A percentile compares a stretch with the other conserved stretches of the same genome.
These are phyloP conservation scores for Trinectes maculatus DNA, from an alignment of 2,113 vertebrate genomes.

Conservation along the genomic window DNA sequence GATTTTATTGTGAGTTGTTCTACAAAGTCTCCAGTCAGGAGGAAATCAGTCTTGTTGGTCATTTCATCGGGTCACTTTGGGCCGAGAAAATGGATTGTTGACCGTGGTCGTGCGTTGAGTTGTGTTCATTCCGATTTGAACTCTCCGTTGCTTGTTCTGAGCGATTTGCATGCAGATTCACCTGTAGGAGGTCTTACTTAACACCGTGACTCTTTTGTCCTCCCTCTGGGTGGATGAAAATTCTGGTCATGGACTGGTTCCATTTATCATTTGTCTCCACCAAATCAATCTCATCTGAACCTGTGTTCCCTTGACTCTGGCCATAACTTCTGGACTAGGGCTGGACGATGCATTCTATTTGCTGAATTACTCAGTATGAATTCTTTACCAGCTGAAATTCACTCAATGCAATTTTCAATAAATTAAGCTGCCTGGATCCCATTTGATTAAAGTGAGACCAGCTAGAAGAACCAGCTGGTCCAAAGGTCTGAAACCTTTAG, in stretches of 20 bases:
- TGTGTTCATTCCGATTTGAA: conserved; percentile 65
- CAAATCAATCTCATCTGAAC: conserved; percentile 45
- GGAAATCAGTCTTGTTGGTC: conserved; percentile 68
- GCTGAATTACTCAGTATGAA: conserved; percentile 15
- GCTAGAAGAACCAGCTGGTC: not conserved
- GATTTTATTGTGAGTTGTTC: conserved; percentile 94
- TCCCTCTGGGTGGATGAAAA: conserved; percentile 43
- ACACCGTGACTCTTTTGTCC: conserved; percentile 51
- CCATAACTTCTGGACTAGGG: conserved; percentile 38
- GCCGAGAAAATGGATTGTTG: conserved; percentile 62
- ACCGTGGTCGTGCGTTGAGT: conserved; percentile 66
- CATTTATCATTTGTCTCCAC: conserved; percentile 55
- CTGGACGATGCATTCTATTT: conserved; percentile 43
- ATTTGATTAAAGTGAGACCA: conserved; percentile 18
- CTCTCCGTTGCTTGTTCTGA: conserved; percentile 69
- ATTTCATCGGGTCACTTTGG: conserved; percentile 36
- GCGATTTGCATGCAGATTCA: conserved; percentile 73
- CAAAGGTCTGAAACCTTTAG: not conserved
- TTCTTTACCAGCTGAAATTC: conserved; percentile 1
- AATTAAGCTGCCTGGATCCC: not conserved
- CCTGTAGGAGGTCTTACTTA: conserved; percentile 51
- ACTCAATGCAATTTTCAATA: conserved; percentile 2
- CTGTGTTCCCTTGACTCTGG: conserved; percentile 47
- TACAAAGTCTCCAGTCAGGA: conserved; percentile 86
- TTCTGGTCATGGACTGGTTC: conserved; percentile 60